These are phyloP conservation scores for Podarcis raffonei DNA, from an alignment of 2,113 vertebrate species.

Conservation along the genomic window DNA sequence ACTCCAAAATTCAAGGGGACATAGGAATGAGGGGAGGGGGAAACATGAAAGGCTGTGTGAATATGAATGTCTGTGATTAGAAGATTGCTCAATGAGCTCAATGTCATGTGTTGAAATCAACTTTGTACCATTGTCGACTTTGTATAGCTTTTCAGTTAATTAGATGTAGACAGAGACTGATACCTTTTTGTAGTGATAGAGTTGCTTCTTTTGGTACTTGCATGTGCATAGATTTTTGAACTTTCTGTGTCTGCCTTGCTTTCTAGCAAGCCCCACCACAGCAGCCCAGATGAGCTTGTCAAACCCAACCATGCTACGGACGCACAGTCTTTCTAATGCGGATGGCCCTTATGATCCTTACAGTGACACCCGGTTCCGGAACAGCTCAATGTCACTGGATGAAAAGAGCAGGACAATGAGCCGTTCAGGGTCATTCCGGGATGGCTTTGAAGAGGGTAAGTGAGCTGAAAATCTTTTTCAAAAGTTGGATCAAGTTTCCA, in stretches of 20 bases:
- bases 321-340: conserved; percentile 92
- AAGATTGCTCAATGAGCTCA: not conserved
- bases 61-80: not conserved
- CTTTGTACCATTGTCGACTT: conserved; percentile 5
- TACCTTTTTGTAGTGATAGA: not conserved
- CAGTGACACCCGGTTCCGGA: conserved; percentile 88
- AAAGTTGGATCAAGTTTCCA: not conserved
- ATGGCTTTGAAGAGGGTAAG: conserved; percentile 99
- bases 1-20: not conserved
- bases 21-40: not conserved
- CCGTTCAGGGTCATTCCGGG: conserved; percentile 94
- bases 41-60: not conserved
- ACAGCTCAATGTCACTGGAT: conserved; percentile 96
- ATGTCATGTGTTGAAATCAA: conserved; percentile 1
- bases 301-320: conserved; percentile 83
- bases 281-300: conserved; percentile 89
- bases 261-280: conserved; percentile 89
- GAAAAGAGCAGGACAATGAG: conserved; percentile 97
- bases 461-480: not conserved
- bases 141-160: conserved; percentile 30
- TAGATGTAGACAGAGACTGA: conserved; percentile 5
- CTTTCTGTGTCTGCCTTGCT: conserved; percentile 5
- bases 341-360: conserved; percentile 86
- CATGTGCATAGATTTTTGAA: not conserved
- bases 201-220: not conserved